Evolutionary conservation across 2,113 vertebrate species (phyloP).

Genomic region (Phaethornis superciliosus): DNA sequence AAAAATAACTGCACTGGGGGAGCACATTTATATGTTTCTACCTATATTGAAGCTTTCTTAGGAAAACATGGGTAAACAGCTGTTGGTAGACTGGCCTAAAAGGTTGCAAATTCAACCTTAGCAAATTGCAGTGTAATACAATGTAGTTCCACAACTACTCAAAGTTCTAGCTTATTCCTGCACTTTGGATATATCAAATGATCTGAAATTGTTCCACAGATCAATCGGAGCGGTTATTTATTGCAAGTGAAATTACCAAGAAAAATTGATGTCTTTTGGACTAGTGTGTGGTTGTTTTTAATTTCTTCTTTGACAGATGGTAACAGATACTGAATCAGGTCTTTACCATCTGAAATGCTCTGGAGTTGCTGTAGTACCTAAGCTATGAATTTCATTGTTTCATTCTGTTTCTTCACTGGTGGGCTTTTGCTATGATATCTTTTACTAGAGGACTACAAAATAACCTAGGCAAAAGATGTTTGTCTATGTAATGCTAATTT

Average conservation of each 20-base stretch:
- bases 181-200: neutral
- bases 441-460: neutral
- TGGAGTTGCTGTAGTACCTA: neutral
- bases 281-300: neutral
- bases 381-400: neutral
- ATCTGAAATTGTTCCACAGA: neutral
- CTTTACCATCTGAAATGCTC: neutral
- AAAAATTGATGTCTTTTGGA: neutral
- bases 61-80: neutral
- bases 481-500: neutral
- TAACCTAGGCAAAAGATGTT: neutral
- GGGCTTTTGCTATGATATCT: neutral
- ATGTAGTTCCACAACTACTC: neutral
- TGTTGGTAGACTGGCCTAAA: neutral
- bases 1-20: neutral
- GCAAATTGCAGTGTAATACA: neutral
- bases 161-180: neutral
- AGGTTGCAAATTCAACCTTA: neutral
- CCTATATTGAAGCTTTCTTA: neutral
- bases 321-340: neutral
- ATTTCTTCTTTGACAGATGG: neutral
- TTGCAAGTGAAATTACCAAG: neutral
- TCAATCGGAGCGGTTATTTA: neutral
- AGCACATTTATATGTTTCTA: neutral
- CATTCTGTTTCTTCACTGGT: neutral